Percentiles rank a stretch among this genome's conserved stretches.
Conservation (phyloP, 2,888 invertebrate genomes). For the Meloe dianella region DNA sequence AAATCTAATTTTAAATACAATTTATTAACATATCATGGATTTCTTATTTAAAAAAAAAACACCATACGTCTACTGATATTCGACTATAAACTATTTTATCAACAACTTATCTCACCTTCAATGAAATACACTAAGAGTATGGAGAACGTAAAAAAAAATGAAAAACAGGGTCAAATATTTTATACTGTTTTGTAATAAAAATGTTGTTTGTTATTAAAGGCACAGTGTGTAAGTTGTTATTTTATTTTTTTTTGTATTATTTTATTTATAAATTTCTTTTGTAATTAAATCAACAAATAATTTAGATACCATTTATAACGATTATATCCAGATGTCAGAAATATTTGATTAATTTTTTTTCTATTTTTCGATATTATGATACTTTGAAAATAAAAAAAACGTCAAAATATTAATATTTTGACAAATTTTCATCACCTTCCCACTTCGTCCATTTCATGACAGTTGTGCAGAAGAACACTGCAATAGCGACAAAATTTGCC, state of each 20-base stretch:
- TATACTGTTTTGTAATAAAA: not conserved
- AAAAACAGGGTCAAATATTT: conserved; percentile 48
- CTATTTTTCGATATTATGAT: not conserved
- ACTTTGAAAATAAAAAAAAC: conserved; percentile 24
- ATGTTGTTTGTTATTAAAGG: conserved; percentile 48
- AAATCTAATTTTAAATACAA: conserved; percentile 39
- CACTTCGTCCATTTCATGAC: conserved; percentile 24
- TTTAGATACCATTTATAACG: conserved; percentile 57
- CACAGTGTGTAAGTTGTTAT: conserved; percentile 42
- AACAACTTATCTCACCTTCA: conserved; percentile 53
- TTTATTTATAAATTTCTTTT: conserved; percentile 35
- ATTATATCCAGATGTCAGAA: conserved; percentile 29
- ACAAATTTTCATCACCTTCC: conserved; percentile 37
- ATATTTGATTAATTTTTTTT: conserved; percentile 24
- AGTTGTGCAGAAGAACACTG: conserved; percentile 20
- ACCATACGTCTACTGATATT: conserved; percentile 8
- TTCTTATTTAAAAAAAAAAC: not conserved
- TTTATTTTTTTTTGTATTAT: not conserved
- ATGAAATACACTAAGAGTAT: conserved; percentile 21
- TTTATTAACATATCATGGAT: not conserved
- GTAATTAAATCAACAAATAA: conserved; percentile 50
- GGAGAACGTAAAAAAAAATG: not conserved
- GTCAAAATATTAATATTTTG: conserved; percentile 43
- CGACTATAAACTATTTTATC: conserved; percentile 16
- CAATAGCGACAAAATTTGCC: conserved; percentile 13